Evolutionary conservation across 2,113 vertebrate species (phyloP), one percentile per base, ranked within the genome.

Genomic region (Pycnonotus jocosus): DNA sequence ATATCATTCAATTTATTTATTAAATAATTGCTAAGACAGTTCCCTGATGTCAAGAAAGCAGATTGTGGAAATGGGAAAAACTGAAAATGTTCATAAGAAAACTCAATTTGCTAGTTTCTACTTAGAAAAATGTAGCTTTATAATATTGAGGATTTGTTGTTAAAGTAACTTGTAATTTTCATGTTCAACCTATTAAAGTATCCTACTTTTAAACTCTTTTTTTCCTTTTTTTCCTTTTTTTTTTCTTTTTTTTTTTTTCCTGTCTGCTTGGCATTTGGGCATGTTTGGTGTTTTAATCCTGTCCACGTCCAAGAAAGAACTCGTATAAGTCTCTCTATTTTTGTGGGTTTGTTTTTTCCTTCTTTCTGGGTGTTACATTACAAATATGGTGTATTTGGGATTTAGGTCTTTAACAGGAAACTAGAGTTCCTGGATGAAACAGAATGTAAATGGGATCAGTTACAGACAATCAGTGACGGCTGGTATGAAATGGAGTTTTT

Each of bases 231-330:
- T 12, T 11, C 21, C 6, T 10, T 19, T 28, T 7, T 11, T 25
- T 8, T 2, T 50, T 7, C 8, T 16, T 8, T 16, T 8, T 37
- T 18, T 11, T 28, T 42, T 27, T n/a, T 2, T 2, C 12, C 25
- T 6, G 4, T 28, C 25, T 87, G 7, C 33, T 66, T 68, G 30
- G 2, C 3, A 16, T 81, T 93, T 91, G 74, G 31, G 9, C 13
- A 40, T 1, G 0, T 54, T 24, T 76, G 16, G 15, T 13, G 2
- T 74, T 54, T 88, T 64, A 64, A 51, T 91, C 15, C 28, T 73
- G 28, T 16, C 15, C n/a, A 45, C 38, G 8, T 27, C 25, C 27
- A 61, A 22, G 7, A 69, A 44, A 72, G 30, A 76, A 10, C 15
- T 90, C 30, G 22, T 44, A 23, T 12, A 56, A 57, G 13, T 51